Evolutionary conservation across 2,113 vertebrate genomes (phyloP), one percentile per base, ranked within the genome.

Genomic region (Gobio gobio): DNA sequence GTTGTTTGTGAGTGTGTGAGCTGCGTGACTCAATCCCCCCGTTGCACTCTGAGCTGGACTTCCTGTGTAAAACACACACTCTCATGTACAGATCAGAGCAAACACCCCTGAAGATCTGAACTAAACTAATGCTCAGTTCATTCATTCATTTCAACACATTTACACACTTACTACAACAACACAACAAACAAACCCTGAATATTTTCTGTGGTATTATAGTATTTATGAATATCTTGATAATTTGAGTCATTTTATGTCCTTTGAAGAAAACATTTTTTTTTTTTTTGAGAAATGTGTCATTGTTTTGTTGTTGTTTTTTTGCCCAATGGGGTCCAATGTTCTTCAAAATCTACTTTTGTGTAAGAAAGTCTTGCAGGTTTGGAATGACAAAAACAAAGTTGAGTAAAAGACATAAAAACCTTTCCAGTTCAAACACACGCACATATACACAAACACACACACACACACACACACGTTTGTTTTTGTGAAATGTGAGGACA

Each of bases 31-130:
- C 66, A 85, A 83, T 78, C 66, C 13, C 45, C 20, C 83, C 66
- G 68, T 87, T 93, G 66, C 91, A 93, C 91, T 93, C 82, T 88
- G 89, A 92, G 88, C 59, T 85, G 33, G 43, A 70, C 90, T 93
- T 94, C 93, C 93, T 90, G 91, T 84, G 85, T 49, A 72, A 78
- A 83, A 87, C 79, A 58, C 79, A 58, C 88, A 0, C 51, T 54
- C 51, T 18, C 51, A 54, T 16, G 2, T 5, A 78, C 72, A 83
- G 43, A 75, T 49, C 47, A 4, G 24, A 75, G 24, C 33, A 68
- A 75, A 29, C 0, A 43, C 12, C n/a, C 45, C 16, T 14, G 22
- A 16, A 24, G 47, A 16, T 49, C 72, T 74, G 14, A 76, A 36
- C 33, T 4, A 29, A 36, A 77, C 4, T 36, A 10, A 36, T 77